Evolutionary conservation across 2,113 vertebrate species (phyloP), one percentile per base, ranked within the genome.

Genomic region (Anolis sagrei): DNA sequence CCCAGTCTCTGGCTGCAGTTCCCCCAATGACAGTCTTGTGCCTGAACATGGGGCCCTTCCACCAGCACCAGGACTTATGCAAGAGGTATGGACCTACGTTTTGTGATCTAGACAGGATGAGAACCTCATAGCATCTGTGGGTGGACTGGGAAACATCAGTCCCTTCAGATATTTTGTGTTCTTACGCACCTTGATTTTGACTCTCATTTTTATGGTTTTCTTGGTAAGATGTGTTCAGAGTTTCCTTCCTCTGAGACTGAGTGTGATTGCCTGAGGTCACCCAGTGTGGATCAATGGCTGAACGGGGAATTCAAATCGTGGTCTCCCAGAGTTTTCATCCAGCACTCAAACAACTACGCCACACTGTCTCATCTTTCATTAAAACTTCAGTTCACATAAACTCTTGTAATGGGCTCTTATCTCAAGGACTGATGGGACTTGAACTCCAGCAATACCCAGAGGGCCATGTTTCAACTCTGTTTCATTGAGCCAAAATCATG

Each of bases 1-100:
- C 1, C 97, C 98, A 0, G 98, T 97, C 0, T 99, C 98, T 0
- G 98, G 97, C 68, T 97, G 97, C 95, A 98, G 97, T 94, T 98
- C 97, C 4, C 98, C 98, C 78, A 98, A 97, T 3, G 98, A 99
- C 97, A 98, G 97, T 82, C 94, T 97, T n/a, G 93, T 95, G 0
- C 88, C 96, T 0, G 97, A 98, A 62, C 96, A 95, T 0, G 96
- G 96, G 11, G 93, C 95, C 64, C 93, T 96, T 34, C 93, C 97
- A 0, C 3, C 93, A 0, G 51, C 90, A 32, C 61, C 95, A 0
- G 18, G 84, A 10, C 81, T 96, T 85, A 78, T 95, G 64, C 95
- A 97, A 0, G 97, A 98, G 97, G 98, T 99, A 92, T 93, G 94
- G 36, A 44, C 48, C 21, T 0, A 44, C 39, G 39, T 3, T 0